phyloP scores from a whole-genome alignment of 92 coral and sea anemone species.

The Phenganax marumi region DNA sequence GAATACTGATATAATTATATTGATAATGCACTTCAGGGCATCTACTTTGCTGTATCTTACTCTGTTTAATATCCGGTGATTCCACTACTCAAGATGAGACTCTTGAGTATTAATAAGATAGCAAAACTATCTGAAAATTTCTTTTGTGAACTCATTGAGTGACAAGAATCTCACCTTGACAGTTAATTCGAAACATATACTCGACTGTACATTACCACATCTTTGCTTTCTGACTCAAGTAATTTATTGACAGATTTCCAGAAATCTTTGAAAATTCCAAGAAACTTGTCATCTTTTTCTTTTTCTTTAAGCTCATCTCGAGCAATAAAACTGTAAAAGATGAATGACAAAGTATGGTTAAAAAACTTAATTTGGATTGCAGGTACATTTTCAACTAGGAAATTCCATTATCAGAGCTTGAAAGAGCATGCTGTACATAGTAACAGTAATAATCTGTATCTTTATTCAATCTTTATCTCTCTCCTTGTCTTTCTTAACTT shows the following conservation, averaged over 20 bases:
- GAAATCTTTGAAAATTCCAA: conserved; percentile 74
- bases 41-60: no score
- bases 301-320: conserved; percentile 33
- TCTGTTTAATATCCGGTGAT: no score
- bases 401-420: no score
- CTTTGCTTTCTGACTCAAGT: conserved; percentile 16
- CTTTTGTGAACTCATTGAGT: background rate
- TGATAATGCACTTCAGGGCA: no score
- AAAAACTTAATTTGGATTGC: background rate
- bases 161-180: background rate
- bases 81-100: no score
- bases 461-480: no score
- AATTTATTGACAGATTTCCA: conserved; percentile 72
- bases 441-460: no score
- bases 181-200: background rate
- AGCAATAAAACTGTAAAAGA: conserved; percentile 25
- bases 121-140: background rate
- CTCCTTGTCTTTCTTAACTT: no score
- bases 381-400: no score
- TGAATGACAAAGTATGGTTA: background rate
- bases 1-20: no score
- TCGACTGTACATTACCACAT: background rate
- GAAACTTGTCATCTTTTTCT: conserved; percentile 78
- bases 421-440: no score
- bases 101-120: background rate